A percentile compares a stretch with the other conserved stretches of the same genome.
Evolutionary conservation across 2,113 vertebrate genomes (phyloP).

Genomic region (Phasianus colchicus): DNA sequence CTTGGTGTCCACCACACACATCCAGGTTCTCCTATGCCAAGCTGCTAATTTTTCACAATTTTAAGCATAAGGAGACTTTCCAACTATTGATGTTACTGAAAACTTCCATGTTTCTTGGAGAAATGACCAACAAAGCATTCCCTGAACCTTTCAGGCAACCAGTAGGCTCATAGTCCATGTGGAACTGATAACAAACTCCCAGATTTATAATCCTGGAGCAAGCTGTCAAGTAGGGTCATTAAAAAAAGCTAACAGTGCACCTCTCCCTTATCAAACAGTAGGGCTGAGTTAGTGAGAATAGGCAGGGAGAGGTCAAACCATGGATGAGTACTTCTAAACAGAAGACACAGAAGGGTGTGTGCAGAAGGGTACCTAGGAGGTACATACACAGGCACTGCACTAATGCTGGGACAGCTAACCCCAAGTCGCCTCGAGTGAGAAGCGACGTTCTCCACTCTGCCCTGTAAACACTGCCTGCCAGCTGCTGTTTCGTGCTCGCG

Average conservation of each 20-base stretch:
- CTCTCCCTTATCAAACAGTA: neutral
- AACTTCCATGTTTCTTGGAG: neutral
- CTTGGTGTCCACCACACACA: neutral
- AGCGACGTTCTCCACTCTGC: neutral
- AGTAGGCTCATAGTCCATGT: rapidly evolving
- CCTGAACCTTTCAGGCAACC: rapidly evolving
- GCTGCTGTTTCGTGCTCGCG: slow-evolving; percentile 21
- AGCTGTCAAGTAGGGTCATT: rapidly evolving
- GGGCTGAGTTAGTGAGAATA: neutral
- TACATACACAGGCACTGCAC: neutral
- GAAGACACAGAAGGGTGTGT: neutral
- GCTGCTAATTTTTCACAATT: neutral
- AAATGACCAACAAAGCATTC: rapidly evolving
- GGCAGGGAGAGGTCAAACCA: neutral
- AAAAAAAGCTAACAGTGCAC: rapidly evolving
- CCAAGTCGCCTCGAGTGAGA: neutral
- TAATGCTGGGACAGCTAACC: rapidly evolving
- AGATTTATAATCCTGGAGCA: rapidly evolving
- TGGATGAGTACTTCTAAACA: too few relatives aligned
- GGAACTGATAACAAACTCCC: neutral
- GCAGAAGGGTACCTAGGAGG: neutral
- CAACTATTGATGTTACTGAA: neutral
- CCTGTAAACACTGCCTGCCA: neutral
- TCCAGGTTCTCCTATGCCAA: neutral
- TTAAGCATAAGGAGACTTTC: neutral